Percentiles rank a stretch among this genome's conserved stretches.
Evolutionary conservation across 2,797 vertebrate genomes (phyloP).

Genomic region (Onychomys arenicola): DNA sequence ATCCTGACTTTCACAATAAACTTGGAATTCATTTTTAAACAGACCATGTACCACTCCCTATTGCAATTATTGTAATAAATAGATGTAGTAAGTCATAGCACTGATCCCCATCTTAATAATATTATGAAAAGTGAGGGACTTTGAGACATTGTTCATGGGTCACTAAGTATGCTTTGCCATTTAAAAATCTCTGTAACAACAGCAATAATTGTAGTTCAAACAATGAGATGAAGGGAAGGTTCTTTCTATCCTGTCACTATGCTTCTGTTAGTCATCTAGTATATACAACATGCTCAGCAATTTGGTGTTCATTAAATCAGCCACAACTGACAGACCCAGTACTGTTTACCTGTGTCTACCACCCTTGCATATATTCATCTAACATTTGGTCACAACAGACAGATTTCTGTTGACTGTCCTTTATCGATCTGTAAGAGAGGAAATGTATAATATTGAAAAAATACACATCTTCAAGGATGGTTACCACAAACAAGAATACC

Average conservation of each 20-base stretch:
- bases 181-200: neutral
- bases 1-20: neutral
- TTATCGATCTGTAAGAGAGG: neutral
- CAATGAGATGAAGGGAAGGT: neutral
- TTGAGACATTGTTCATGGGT: neutral
- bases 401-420: neutral
- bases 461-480: neutral
- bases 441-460: neutral
- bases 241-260: neutral
- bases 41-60: neutral
- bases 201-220: neutral
- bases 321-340: neutral
- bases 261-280: neutral
- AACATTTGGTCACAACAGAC: neutral
- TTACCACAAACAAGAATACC: neutral
- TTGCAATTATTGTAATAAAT: neutral
- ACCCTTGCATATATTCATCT: neutral
- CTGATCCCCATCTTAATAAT: neutral
- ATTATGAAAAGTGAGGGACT: neutral
- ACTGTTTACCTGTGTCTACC: neutral
- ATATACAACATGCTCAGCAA: neutral
- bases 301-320: neutral
- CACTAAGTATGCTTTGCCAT: neutral
- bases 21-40: neutral
- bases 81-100: neutral